A percentile compares a stretch with the other conserved stretches of the same genome.
These are phyloP conservation scores for Pluvianellus socialis DNA, from an alignment of 2,113 vertebrate species.

Conservation along the genomic window DNA sequence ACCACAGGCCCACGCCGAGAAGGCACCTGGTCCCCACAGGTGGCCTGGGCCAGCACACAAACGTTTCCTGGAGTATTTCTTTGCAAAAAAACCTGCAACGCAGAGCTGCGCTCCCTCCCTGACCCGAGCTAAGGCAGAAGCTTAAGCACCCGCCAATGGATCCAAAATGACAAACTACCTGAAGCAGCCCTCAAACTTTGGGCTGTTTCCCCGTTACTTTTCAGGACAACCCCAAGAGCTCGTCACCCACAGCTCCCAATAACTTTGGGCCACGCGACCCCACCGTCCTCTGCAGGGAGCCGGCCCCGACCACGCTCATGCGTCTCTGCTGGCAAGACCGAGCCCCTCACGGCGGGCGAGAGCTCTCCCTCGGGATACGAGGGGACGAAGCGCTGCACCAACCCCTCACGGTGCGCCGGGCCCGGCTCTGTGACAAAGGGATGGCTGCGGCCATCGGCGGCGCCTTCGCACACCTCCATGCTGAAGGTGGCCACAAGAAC, in stretches of 20 bases:
- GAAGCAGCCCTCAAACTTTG: too few species aligned
- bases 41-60: background rate
- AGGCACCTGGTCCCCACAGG: background rate
- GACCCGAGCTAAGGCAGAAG: too few species aligned
- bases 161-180: background rate
- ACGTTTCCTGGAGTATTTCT: background rate
- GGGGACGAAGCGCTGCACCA: rapidly evolving
- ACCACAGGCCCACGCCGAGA: rapidly evolving
- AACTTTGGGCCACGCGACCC: rapidly evolving
- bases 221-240: too few species aligned
- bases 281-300: rapidly evolving
- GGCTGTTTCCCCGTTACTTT: rapidly evolving
- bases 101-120: rapidly evolving
- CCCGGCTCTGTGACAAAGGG: background rate
- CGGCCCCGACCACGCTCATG: rapidly evolving
- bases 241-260: rapidly evolving
- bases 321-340: background rate
- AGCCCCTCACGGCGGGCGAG: too few species aligned
- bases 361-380: rapidly evolving
- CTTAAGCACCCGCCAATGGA: rapidly evolving
- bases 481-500: background rate
- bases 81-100: background rate
- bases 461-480: too few species aligned
- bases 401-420: rapidly evolving
- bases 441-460: background rate